These are phyloP conservation scores for Chiloscyllium punctatum DNA, from an alignment of 2,797 vertebrate genomes.

Conservation along the genomic window DNA sequence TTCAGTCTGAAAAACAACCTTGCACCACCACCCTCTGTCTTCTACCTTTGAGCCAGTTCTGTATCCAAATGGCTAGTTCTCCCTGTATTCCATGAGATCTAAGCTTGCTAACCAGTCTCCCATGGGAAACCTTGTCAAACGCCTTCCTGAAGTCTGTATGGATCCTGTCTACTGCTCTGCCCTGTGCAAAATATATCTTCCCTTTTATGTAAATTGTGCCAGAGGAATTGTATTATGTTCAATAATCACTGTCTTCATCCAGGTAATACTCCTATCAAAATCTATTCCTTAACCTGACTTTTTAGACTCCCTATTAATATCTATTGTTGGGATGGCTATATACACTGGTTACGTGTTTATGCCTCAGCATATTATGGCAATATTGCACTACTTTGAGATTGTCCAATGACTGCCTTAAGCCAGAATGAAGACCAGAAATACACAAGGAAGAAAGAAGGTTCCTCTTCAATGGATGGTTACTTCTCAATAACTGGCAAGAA, in stretches of 20 bases:
- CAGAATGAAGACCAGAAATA: constrained; percentile 39
- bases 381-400: constrained; percentile 92
- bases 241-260: background rate
- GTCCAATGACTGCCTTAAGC: constrained; percentile 69
- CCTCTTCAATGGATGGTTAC: background rate
- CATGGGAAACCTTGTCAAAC: too few species aligned
- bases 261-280: background rate
- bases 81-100: too few species aligned
- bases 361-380: constrained; percentile 98
- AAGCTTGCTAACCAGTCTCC: too few species aligned
- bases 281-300: constrained; percentile 56
- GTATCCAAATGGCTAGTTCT: too few species aligned
- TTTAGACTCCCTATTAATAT: constrained; percentile 84
- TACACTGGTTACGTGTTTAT: constrained; percentile 96
- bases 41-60: too few species aligned
- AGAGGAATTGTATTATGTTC: background rate
- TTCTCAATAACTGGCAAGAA: background rate
- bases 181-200: background rate
- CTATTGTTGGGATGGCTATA: constrained; percentile 83
- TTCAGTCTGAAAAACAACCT: too few species aligned
- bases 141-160: too few species aligned
- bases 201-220: background rate
- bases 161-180: too few species aligned
- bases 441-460: constrained; percentile 40
- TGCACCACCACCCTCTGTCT: too few species aligned